These are phyloP conservation scores for Empidonax alnorum DNA, from an alignment of 2,113 vertebrate species.

Conservation along the genomic window DNA sequence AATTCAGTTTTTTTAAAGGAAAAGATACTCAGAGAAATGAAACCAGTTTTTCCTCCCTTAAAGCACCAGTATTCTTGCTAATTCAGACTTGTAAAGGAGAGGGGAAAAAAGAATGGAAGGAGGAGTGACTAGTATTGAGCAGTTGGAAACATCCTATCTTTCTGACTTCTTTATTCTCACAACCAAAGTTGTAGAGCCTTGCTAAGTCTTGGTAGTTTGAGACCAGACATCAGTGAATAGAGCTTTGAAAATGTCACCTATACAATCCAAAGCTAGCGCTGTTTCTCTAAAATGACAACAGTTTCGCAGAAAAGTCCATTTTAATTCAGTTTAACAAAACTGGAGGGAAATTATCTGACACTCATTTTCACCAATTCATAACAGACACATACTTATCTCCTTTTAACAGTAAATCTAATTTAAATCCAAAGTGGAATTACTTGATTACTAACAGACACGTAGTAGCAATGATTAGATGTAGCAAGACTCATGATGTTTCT, in stretches of 20 bases:
- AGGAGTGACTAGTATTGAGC: background rate
- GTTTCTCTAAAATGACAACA: background rate
- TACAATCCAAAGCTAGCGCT: background rate
- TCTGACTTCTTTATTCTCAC: background rate
- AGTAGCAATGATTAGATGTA: background rate
- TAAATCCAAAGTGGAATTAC: background rate
- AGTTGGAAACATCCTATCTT: background rate
- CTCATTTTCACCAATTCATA: background rate
- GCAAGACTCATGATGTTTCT: background rate
- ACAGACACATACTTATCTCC: background rate
- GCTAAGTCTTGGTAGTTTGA: background rate
- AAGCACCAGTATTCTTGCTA: background rate
- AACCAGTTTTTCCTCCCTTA: background rate
- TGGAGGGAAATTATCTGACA: background rate
- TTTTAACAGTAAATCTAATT: background rate
- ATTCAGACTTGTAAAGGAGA: background rate
- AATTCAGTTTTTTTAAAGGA: background rate
- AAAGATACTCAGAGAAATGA: background rate
- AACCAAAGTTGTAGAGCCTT: background rate
- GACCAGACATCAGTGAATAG: background rate
- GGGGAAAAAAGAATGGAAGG: fast-evolving
- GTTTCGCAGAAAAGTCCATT: background rate
- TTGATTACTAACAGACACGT: background rate
- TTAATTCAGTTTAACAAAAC: background rate
- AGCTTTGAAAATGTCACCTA: background rate